phyloP scores from a whole-genome alignment of 2,113 vertebrate genomes.

The Phoenicopterus ruber region DNA sequence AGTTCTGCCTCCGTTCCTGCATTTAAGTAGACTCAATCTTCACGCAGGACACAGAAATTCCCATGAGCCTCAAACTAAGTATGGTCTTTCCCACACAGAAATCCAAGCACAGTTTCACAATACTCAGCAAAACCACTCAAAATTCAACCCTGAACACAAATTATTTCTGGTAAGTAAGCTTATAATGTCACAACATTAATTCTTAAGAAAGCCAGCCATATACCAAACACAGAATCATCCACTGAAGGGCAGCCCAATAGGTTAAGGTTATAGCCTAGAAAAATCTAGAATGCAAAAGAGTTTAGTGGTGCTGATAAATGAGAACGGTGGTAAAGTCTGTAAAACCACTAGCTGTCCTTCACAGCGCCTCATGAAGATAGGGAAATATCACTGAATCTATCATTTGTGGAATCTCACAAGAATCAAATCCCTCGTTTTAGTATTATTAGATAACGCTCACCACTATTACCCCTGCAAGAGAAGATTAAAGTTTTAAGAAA shows the following conservation, averaged over 20 bases:
- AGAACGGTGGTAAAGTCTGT: not conserved
- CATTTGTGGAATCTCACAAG: not conserved
- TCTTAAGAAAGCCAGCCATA: not conserved
- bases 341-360: not conserved
- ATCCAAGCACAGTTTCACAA: not conserved
- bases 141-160: not conserved
- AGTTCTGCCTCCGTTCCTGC: not conserved
- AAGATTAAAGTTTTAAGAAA: not conserved
- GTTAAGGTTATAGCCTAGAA: not conserved
- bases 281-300: not conserved
- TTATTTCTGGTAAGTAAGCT: not conserved
- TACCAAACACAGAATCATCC: not conserved
- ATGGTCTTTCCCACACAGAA: not conserved
- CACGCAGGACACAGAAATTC: not conserved
- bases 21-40: not conserved
- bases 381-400: not conserved
- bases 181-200: not conserved
- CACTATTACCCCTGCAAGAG: not conserved
- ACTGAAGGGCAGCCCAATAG: not conserved
- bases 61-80: not conserved
- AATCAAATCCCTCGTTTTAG: not conserved
- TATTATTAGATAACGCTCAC: not conserved
- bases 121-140: not conserved
- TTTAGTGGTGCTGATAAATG: not conserved
- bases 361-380: not conserved